These are phyloP conservation scores for Rhadina sibilatrix DNA, from an alignment of 2,113 vertebrate species.

Conservation along the genomic window DNA sequence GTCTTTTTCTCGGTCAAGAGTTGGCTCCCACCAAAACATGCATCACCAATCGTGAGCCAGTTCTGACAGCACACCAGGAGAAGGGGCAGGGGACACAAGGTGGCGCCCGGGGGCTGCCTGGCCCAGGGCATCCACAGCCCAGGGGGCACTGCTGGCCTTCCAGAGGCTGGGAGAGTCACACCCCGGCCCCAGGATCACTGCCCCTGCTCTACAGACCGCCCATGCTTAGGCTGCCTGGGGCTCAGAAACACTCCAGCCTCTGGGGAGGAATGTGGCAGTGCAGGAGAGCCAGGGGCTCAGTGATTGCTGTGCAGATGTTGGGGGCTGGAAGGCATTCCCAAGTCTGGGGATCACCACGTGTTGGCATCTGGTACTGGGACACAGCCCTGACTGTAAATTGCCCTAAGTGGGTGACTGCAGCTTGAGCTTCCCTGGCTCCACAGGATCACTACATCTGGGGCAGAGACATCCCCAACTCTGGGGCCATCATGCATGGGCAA, in stretches of 20 bases:
- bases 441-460: neutral
- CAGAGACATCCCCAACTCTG: neutral
- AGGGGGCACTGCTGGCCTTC: neutral
- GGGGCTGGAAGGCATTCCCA: neutral
- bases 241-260: neutral
- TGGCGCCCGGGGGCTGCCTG: neutral
- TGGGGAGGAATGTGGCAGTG: neutral
- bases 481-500: rapidly evolving
- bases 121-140: neutral
- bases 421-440: neutral
- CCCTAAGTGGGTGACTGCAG: too few species aligned
- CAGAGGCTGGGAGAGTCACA: neutral
- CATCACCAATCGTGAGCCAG: neutral
- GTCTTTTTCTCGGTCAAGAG: neutral
- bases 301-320: neutral
- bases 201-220: neutral
- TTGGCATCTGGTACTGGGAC: neutral
- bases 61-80: neutral
- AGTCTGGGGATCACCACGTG: neutral
- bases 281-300: neutral
- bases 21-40: neutral
- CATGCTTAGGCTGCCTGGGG: neutral
- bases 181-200: rapidly evolving
- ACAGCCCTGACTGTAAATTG: neutral
- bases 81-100: neutral